Evolutionary conservation across 2,888 invertebrate genomes (phyloP).

Genomic region (Pollenia angustigena): DNA sequence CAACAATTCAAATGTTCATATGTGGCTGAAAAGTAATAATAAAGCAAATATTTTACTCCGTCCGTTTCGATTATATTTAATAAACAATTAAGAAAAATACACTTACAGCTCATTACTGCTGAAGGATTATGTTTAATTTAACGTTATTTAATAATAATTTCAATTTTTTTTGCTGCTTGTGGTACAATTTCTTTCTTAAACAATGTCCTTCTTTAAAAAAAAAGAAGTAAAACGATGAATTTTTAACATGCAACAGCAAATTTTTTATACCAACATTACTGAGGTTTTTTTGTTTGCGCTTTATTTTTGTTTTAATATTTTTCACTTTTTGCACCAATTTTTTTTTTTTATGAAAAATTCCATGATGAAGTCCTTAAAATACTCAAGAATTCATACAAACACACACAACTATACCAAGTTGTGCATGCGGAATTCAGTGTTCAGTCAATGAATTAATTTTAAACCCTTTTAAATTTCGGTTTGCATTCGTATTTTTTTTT

Average conservation of each 20-base stretch:
- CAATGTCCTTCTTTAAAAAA: slow-evolving; percentile 6
- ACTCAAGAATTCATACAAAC: background rate
- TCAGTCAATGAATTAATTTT: slow-evolving; percentile 38
- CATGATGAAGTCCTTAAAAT: slow-evolving; percentile 52
- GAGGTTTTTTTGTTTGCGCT: slow-evolving; percentile 8
- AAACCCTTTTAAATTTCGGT: slow-evolving; percentile 5
- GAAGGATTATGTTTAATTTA: slow-evolving; percentile 50
- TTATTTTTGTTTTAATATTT: slow-evolving; percentile 10
- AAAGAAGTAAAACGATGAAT: background rate
- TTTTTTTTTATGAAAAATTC: slow-evolving; percentile 37
- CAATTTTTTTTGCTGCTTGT: slow-evolving; percentile 2
- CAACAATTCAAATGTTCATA: no score
- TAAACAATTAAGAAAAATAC: slow-evolving; percentile 23
- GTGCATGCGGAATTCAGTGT: background rate
- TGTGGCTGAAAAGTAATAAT: background rate
- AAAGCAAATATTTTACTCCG: slow-evolving; percentile 7
- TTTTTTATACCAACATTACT: slow-evolving; percentile 15
- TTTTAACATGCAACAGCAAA: slow-evolving; percentile 58
- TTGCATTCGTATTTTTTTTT: background rate
- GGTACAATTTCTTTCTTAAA: background rate
- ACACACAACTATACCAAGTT: slow-evolving; percentile 22
- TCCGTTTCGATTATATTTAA: slow-evolving; percentile 33
- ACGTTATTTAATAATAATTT: slow-evolving; percentile 57
- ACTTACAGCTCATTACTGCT: slow-evolving; percentile 15
- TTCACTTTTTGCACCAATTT: background rate